Conservation (phyloP, 2,888 invertebrate genomes). For the Drosophila mimetica region DNA sequence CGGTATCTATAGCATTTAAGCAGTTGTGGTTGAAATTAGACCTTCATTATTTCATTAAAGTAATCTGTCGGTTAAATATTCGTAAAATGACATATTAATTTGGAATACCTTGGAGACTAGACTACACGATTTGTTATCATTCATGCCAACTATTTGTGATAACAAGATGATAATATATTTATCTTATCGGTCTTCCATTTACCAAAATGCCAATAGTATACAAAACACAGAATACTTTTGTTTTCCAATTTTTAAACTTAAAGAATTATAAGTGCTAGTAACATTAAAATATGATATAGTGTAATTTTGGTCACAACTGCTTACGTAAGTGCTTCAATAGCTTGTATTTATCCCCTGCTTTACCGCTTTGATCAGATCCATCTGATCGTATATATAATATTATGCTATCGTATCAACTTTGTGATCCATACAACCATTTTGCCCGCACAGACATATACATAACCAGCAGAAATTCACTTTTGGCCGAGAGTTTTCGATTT, state of each 20-base stretch:
- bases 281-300: not conserved
- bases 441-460: slow-evolving; percentile 32
- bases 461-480: slow-evolving; percentile 4
- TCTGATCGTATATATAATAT: not conserved
- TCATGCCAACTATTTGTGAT: not conserved
- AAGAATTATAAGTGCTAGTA: no score
- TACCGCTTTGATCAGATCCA: slow-evolving; percentile 4
- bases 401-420: slow-evolving; percentile 1
- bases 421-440: slow-evolving; percentile 19
- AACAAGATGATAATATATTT: not conserved
- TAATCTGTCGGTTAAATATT: not conserved
- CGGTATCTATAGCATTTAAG: not conserved
- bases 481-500: slow-evolving; percentile 14
- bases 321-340: not conserved
- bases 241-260: not conserved
- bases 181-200: not conserved
- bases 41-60: no score
- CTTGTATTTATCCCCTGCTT: not conserved
- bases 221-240: no score
- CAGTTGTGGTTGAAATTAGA: not conserved
- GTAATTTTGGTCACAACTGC: not conserved
- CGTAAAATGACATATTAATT: not conserved
- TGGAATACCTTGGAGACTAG: not conserved
- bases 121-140: not conserved
- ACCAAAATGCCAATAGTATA: not conserved